A percentile compares a stretch with the other conserved stretches of the same genome.
Conservation (phyloP, 2,113 vertebrate species). For the Progne subis region DNA sequence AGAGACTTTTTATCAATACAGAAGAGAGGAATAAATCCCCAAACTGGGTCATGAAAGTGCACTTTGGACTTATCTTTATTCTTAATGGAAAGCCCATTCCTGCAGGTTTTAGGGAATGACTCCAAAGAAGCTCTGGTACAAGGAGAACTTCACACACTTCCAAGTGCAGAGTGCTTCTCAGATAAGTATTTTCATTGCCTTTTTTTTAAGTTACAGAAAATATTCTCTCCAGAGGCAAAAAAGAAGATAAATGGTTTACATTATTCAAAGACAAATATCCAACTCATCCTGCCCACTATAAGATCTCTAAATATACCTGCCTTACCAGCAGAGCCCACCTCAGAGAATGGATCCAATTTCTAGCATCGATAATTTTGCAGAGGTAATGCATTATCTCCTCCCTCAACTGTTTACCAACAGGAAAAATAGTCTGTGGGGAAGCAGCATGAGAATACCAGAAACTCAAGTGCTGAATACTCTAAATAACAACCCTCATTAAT, state of each 20-base stretch:
- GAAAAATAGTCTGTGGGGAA: background rate
- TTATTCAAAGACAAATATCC: slow-evolving; percentile 1
- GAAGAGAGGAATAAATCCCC: background rate
- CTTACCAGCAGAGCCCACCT: background rate
- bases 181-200: background rate
- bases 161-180: background rate
- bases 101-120: background rate
- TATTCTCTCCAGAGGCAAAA: background rate
- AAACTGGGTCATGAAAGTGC: background rate
- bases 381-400: background rate
- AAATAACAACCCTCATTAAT: background rate
- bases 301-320: background rate
- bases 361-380: background rate
- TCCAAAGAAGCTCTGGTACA: background rate
- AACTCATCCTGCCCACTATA: background rate
- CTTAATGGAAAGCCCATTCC: background rate
- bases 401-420: background rate
- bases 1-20: background rate
- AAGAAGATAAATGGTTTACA: background rate
- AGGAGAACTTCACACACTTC: background rate
- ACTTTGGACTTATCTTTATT: background rate
- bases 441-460: background rate
- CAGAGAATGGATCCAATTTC: background rate
- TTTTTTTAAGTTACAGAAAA: slow-evolving; percentile 19
- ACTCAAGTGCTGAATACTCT: background rate